Conservation (phyloP, 2,888 invertebrate genomes). For the Dicycla oo region DNA sequence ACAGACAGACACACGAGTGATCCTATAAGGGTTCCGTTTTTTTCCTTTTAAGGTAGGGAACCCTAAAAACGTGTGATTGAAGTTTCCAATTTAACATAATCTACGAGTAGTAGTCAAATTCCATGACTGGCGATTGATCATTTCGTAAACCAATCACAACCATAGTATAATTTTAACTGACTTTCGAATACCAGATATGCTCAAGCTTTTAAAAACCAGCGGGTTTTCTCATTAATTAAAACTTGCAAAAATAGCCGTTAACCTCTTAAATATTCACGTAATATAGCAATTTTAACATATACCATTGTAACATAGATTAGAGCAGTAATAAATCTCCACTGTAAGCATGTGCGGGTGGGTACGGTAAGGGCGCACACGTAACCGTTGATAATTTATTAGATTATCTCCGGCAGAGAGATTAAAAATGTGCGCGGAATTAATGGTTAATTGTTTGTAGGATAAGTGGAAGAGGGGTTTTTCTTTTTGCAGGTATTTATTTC, state of each 20-base stretch:
- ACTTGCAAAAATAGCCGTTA: not conserved
- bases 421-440: slow-evolving; percentile 50
- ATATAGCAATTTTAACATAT: slow-evolving; percentile 20
- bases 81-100: too few species aligned
- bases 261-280: slow-evolving; percentile 8
- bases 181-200: too few species aligned
- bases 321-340: slow-evolving; percentile 43
- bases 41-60: too few species aligned
- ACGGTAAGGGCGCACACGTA: slow-evolving; percentile 31
- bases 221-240: not conserved
- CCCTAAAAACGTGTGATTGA: too few species aligned
- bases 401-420: slow-evolving; percentile 39
- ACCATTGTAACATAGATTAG: slow-evolving; percentile 44
- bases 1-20: too few species aligned
- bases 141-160: too few species aligned
- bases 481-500: not conserved
- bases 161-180: too few species aligned
- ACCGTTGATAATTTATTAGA: slow-evolving; percentile 48
- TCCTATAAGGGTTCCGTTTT: too few species aligned
- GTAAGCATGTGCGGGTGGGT: slow-evolving; percentile 32
- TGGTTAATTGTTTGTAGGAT: slow-evolving; percentile 24
- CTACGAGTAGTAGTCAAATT: too few species aligned
- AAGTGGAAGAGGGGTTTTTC: not conserved
- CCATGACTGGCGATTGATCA: too few species aligned
- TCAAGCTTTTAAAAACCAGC: not conserved